These are phyloP conservation scores for Drosophila greeni DNA, from an alignment of 2,888 invertebrate genomes.

Conservation along the genomic window DNA sequence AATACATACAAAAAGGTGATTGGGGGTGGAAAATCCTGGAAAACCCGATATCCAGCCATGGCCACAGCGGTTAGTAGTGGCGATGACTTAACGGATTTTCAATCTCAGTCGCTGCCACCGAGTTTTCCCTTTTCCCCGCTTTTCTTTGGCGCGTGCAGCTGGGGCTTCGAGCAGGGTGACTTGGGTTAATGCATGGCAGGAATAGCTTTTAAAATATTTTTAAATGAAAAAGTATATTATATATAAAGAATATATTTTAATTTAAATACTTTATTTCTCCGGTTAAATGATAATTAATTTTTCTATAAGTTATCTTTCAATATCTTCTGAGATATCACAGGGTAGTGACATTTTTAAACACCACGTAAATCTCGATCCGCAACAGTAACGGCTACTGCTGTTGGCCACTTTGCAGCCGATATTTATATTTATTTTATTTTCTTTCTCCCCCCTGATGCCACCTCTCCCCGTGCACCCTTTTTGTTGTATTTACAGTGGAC, in stretches of 20 bases:
- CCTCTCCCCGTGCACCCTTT: background rate
- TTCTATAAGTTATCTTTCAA: no score
- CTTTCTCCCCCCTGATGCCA: slow-evolving; percentile 4
- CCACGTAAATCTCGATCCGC: slow-evolving; percentile 3
- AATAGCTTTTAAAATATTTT: background rate
- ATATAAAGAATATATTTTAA: no score
- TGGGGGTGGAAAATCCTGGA: slow-evolving; percentile 1
- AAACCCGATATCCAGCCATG: slow-evolving; percentile 37
- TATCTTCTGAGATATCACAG: background rate
- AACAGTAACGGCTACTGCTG: slow-evolving; percentile 34
- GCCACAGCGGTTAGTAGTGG: slow-evolving; percentile 69
- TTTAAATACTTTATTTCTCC: no score
- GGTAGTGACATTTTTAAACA: slow-evolving; percentile 13
- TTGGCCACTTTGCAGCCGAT: slow-evolving; percentile 73
- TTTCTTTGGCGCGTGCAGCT: slow-evolving; percentile 17
- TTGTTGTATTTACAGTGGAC: slow-evolving; percentile 64
- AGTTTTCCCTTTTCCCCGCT: background rate
- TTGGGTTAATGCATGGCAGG: background rate
- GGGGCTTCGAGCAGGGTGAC: slow-evolving; percentile 3
- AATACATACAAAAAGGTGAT: slow-evolving; percentile 23
- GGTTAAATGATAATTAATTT: no score
- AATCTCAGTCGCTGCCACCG: slow-evolving; percentile 59
- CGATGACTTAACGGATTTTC: slow-evolving; percentile 75
- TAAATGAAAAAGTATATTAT: no score
- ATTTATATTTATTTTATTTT: slow-evolving; percentile 73